A percentile compares a stretch with the other conserved stretches of the same genome.
Evolutionary conservation across 2,888 invertebrate genomes (phyloP).

Genomic region (Adelognathus sp.): DNA sequence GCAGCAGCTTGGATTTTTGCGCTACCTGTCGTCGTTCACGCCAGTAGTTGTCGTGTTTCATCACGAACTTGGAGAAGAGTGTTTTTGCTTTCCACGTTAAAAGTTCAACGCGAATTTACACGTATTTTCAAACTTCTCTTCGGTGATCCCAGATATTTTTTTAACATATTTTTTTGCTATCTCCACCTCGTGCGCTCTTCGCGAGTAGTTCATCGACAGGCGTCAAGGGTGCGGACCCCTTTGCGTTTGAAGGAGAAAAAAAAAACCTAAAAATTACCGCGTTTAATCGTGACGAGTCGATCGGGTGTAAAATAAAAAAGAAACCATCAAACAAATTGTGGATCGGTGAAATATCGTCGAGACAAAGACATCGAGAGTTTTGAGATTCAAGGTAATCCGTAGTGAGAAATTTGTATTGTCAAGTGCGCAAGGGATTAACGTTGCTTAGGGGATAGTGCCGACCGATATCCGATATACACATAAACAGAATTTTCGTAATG

Average conservation of each 20-base stretch:
- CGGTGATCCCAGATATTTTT: no score
- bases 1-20: slow-evolving; percentile 63
- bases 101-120: no score
- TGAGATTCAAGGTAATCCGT: background rate
- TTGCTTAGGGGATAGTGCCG: background rate
- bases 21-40: slow-evolving; percentile 52
- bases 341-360: slow-evolving; percentile 2
- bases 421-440: slow-evolving; percentile 49
- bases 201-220: slow-evolving; percentile 22
- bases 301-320: background rate
- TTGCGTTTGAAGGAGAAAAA: background rate
- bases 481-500: slow-evolving; percentile 30
- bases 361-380: background rate
- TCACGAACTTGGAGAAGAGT: background rate
- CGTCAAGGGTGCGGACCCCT: background rate
- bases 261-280: background rate
- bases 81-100: slow-evolving; percentile 7
- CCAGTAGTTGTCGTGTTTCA: slow-evolving; percentile 2
- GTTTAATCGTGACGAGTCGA: background rate
- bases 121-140: no score
- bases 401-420: slow-evolving; percentile 9
- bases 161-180: background rate
- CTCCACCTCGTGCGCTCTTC: background rate
- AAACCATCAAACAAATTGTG: slow-evolving; percentile 25
- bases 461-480: background rate